Evolutionary conservation across 1,140 invertebrate genomes (phyloP).

Genomic region (Drosophila albomicans): DNA sequence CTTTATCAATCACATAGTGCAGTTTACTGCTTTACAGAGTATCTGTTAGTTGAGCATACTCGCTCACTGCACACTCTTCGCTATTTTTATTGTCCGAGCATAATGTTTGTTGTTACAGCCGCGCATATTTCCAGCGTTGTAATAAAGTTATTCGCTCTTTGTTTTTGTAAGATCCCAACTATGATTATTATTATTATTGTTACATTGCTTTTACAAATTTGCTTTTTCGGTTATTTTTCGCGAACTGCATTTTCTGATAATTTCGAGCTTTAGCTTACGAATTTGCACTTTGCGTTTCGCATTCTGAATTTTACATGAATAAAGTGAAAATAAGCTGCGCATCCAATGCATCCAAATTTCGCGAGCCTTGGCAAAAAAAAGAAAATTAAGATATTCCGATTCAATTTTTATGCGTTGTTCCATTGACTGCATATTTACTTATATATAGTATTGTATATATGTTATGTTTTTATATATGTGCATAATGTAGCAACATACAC

Average conservation of each 20-base stretch:
- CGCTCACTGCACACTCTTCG: no score
- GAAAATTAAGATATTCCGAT: constrained; percentile 16
- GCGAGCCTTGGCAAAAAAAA: background rate
- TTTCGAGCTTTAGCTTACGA: constrained; percentile 4
- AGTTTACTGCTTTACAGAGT: background rate
- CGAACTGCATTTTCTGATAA: constrained; percentile 3
- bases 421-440: background rate
- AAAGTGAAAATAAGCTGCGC: constrained; percentile 14
- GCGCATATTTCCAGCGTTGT: constrained; percentile 27
- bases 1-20: background rate
- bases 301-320: constrained; percentile 19
- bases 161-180: constrained; percentile 16
- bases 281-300: constrained; percentile 11
- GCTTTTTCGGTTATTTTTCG: constrained; percentile 3
- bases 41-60: background rate
- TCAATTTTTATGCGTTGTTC: background rate
- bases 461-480: background rate
- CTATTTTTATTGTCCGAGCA: constrained; percentile 7
- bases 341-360: constrained; percentile 3
- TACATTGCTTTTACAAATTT: constrained; percentile 29
- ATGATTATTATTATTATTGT: constrained; percentile 43
- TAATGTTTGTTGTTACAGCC: constrained; percentile 36
- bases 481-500: background rate
- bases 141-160: constrained; percentile 27
- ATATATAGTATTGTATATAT: background rate